A percentile compares a stretch with the other conserved stretches of the same genome.
phyloP scores from a whole-genome alignment of 2,888 invertebrate genomes.

The Oscheius onirici region DNA sequence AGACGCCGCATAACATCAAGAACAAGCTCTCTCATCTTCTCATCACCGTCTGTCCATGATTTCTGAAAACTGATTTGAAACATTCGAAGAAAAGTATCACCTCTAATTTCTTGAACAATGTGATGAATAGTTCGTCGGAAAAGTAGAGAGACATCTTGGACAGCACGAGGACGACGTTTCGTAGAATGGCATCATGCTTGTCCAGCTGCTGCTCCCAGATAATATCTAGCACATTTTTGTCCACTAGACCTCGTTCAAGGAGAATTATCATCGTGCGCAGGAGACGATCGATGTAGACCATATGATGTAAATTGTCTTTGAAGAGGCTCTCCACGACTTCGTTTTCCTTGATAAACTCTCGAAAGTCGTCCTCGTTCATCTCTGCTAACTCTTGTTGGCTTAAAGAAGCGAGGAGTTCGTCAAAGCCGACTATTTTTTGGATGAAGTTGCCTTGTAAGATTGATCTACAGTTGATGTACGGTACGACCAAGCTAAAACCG shows the following conservation, averaged over 20 bases:
- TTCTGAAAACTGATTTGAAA: not conserved
- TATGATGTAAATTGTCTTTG: conserved; percentile 39
- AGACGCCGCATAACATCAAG: conserved; percentile 20
- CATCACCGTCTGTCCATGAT: conserved; percentile 22
- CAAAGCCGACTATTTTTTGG: not conserved
- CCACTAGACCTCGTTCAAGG: conserved; percentile 11
- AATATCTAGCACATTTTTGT: conserved; percentile 9
- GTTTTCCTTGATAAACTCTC: not conserved
- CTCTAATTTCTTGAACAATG: conserved; percentile 1
- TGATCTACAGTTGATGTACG: not conserved
- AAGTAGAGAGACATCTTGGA: conserved; percentile 13
- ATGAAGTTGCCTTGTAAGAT: not conserved
- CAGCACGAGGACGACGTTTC: conserved; percentile 14
- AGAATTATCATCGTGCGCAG: conserved; percentile 3
- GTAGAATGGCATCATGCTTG: conserved; percentile 29
- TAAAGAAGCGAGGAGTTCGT: not conserved
- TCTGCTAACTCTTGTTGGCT: not conserved
- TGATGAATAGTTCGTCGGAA: not conserved
- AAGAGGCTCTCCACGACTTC: conserved; percentile 33
- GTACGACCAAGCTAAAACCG: not conserved
- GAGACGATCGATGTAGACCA: conserved; percentile 34
- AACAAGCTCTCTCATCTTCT: not conserved
- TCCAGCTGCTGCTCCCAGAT: conserved; percentile 32
- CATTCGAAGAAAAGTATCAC: not conserved
- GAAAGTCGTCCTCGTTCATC: not conserved